A percentile compares a stretch with the other conserved stretches of the same genome.
phyloP scores from a whole-genome alignment of 2,888 invertebrate genomes.

The Papilio elwesi region DNA sequence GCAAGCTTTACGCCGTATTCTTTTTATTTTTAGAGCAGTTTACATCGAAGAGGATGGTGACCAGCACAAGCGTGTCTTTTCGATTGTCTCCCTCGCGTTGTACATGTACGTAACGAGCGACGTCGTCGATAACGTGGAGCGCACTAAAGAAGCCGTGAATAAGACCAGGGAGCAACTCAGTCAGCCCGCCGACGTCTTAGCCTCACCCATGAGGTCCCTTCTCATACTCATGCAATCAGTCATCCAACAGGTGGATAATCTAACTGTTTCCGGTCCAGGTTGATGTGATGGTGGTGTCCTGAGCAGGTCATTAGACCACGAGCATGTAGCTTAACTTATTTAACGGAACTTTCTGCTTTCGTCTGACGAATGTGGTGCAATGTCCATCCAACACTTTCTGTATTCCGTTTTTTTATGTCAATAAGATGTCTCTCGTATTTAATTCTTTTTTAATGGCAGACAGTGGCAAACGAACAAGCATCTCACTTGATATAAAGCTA shows the following conservation, averaged over 20 bases:
- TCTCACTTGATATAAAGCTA: too few species aligned
- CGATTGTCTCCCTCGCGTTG: slow-evolving; percentile 11
- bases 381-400: too few species aligned
- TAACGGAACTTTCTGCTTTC: too few species aligned
- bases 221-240: neutral
- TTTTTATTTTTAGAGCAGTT: neutral
- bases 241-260: neutral
- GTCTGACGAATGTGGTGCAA: too few species aligned
- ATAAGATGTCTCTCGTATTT: too few species aligned
- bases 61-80: slow-evolving; percentile 10
- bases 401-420: too few species aligned
- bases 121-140: slow-evolving; percentile 1
- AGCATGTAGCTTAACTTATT: too few species aligned
- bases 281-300: too few species aligned
- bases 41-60: slow-evolving; percentile 1
- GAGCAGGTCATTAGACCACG: too few species aligned
- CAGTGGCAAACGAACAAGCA: too few species aligned
- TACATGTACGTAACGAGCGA: slow-evolving; percentile 13
- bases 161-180: slow-evolving; percentile 1
- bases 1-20: neutral
- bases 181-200: slow-evolving; percentile 20
- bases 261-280: too few species aligned
- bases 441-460: too few species aligned
- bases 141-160: slow-evolving; percentile 1
- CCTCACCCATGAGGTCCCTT: slow-evolving; percentile 1